Percentiles rank a stretch among this genome's conserved stretches.
Conservation (phyloP, 2,797 vertebrate species). For the Spizella passerina region DNA sequence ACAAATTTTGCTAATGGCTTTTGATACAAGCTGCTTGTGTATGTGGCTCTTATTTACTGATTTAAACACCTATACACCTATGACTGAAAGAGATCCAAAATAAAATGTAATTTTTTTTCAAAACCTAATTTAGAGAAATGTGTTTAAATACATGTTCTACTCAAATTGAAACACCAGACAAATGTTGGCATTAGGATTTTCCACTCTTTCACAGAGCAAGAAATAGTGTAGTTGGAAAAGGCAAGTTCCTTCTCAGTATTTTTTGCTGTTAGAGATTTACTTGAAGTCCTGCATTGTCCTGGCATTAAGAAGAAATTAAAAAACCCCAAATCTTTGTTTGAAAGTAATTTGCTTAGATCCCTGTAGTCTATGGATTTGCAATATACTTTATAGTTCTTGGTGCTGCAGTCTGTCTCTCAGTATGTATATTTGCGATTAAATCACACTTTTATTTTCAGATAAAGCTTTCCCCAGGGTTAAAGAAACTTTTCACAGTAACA, state of each 20-base stretch:
- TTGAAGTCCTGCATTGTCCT: neutral
- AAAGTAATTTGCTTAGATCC: neutral
- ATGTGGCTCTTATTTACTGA: neutral
- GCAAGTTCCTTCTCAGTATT: neutral
- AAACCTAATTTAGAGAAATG: neutral
- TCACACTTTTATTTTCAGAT: conserved; percentile 75
- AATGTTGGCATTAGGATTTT: neutral
- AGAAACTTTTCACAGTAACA: conserved; percentile 87
- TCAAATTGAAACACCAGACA: neutral
- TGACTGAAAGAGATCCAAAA: neutral
- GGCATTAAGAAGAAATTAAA: neutral
- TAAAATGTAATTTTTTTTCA: neutral
- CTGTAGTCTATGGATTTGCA: neutral
- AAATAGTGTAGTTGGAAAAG: neutral
- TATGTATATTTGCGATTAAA: neutral
- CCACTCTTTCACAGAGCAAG: neutral
- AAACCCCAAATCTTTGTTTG: neutral
- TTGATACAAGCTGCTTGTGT: neutral
- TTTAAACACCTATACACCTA: neutral
- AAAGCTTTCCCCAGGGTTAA: conserved; percentile 84
- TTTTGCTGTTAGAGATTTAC: neutral
- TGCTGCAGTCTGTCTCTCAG: neutral
- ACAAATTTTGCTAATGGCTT: neutral
- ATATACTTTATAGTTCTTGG: neutral
- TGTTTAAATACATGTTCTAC: neutral